phyloP scores from a whole-genome alignment of 2,797 vertebrate species.

The Scomberomorus guttatus region DNA sequence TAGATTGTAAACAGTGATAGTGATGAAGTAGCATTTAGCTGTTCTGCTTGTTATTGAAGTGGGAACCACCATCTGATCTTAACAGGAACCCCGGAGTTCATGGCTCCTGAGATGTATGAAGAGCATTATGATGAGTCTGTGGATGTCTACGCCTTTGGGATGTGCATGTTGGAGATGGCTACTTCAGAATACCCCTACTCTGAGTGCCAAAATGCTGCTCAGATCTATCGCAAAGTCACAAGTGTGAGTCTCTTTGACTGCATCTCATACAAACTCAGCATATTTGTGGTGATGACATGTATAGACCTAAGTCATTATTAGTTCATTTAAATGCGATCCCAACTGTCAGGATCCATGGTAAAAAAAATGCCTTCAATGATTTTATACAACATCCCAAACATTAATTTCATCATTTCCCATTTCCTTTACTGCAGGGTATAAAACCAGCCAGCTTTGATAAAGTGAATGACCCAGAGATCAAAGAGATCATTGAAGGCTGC shows the following conservation, averaged over 20 bases:
- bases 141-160: conserved; percentile 97
- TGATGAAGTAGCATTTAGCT: conserved; percentile 7
- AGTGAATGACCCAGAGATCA: conserved; percentile 95
- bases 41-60: conserved; percentile 26
- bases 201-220: conserved; percentile 96
- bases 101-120: conserved; percentile 97
- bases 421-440: conserved; percentile 87
- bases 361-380: not conserved
- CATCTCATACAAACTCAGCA: not conserved
- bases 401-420: not conserved
- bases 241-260: conserved; percentile 86
- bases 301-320: not conserved
- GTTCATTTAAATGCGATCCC: not conserved
- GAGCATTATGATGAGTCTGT: conserved; percentile 98
- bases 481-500: conserved; percentile 97
- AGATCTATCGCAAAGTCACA: conserved; percentile 99
- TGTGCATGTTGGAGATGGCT: conserved; percentile 99
- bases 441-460: conserved; percentile 97
- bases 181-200: conserved; percentile 98
- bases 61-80: conserved; percentile 23
- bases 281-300: conserved; percentile 6
- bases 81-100: conserved; percentile 89
- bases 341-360: not conserved
- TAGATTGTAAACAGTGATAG: conserved; percentile 6
- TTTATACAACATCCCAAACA: not conserved